A percentile compares a stretch with the other conserved stretches of the same genome.
phyloP scores from a whole-genome alignment of 2,888 invertebrate species.

The Apodemia zela region DNA sequence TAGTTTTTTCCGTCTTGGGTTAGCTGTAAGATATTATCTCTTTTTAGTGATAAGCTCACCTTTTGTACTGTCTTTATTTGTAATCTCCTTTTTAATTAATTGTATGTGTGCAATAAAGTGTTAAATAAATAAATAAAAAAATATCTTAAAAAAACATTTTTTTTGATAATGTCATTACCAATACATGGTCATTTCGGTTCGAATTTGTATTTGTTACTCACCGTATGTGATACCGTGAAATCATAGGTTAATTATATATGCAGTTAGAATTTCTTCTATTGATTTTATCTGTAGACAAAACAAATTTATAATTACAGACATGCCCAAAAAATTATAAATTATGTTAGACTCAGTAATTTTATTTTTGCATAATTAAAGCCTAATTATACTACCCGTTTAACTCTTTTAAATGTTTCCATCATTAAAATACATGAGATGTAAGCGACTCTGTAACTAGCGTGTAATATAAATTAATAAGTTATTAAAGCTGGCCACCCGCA shows the following conservation, averaged over 20 bases:
- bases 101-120: too few species aligned
- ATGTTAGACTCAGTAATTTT: neutral
- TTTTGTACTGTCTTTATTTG: too few species aligned
- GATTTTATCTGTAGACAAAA: neutral
- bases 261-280: neutral
- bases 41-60: too few species aligned
- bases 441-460: neutral
- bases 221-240: neutral
- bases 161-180: too few species aligned
- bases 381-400: conserved; percentile 4
- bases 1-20: too few species aligned
- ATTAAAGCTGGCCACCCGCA: neutral
- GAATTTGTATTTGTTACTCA: too few species aligned
- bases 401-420: conserved; percentile 4
- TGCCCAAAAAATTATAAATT: conserved; percentile 5
- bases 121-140: too few species aligned
- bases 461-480: conserved; percentile 8
- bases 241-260: neutral
- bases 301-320: conserved; percentile 3
- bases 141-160: too few species aligned
- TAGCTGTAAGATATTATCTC: too few species aligned
- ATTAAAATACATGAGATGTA: neutral
- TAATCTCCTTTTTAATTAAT: too few species aligned
- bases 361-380: conserved; percentile 11
- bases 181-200: too few species aligned